Base-by-base conservation (phyloP, 53 echinoderm and acorn worm species). In the Paracentrotus lividus region DNA sequence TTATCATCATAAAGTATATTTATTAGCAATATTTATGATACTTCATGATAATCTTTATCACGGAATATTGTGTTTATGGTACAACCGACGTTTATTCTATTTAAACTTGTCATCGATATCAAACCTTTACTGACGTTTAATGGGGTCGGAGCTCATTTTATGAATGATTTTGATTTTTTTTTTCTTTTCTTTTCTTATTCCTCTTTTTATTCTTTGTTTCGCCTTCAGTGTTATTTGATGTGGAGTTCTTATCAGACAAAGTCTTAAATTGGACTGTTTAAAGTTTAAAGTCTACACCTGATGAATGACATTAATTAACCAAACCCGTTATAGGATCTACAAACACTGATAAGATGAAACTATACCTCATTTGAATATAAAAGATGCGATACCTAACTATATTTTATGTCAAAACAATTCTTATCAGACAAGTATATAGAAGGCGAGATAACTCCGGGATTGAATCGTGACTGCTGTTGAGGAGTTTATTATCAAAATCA, bases 311-410 rank as follows among this genome's bases (percentile, higher is more conserved):
- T 16, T 18, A 36, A 69, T 72, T 40, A 72, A 72, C 72, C 72
- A 36, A 72, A 12, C 29, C 9, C 0, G 64, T 64, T 64, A 29
- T 64, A 64, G 72, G 40, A 40, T 72, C 72, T 72, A 72, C 72
- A 72, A 72, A 72, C 72, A 72, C 18, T 72, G 72, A 72, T 72
- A 72, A 72, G 72, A 40, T 18, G 72, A 40, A 40, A 38, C 72
- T n/a, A n/a, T 72, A 21, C 72, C 72, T 72, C 72, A 72, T 72
- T 72, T 72, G 72, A 72, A 72, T 72, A 72, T 72, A 72, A 72
- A 72, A 72, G 72, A 72, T 40, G 40, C 20, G 40, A 72, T 14
- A 40, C 21, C 36, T 40, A n/a, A 38, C 72, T 72, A 72, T 72
- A 72, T 72, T 72, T 20, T 72, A 72, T 72, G 72, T 72, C 36